Percentiles rank a stretch among this genome's conserved stretches.
These are phyloP conservation scores for Drosophila diplacantha DNA, from an alignment of 2,888 invertebrate species.

Conservation along the genomic window DNA sequence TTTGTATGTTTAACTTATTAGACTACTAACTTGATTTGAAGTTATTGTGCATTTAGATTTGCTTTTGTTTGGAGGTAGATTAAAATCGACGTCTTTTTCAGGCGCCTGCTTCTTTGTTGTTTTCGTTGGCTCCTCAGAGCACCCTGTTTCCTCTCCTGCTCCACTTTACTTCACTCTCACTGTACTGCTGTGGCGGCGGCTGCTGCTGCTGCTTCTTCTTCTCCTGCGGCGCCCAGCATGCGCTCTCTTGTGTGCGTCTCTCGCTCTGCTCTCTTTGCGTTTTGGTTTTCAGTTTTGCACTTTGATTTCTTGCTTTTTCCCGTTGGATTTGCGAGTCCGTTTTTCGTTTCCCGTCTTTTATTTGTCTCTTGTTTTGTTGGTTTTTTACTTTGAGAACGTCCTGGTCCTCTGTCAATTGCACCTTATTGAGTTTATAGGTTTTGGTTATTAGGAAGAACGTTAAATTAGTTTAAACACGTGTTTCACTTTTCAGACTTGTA, in stretches of 20 bases:
- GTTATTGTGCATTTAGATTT: conserved; percentile 36
- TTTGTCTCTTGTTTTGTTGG: conserved; percentile 25
- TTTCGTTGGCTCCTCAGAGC: conserved; percentile 12
- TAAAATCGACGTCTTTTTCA: conserved; percentile 24
- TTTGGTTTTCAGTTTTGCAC: conserved; percentile 40
- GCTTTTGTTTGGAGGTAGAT: conserved; percentile 56
- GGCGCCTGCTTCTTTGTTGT: conserved; percentile 26
- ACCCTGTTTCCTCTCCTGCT: conserved; percentile 16
- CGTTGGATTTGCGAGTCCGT: conserved; percentile 11
- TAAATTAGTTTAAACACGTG: conserved; percentile 55
- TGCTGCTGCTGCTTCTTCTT: conserved; percentile 17
- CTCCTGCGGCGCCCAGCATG: conserved; percentile 49
- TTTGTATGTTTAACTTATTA: background rate
- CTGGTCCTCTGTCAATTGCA: conserved; percentile 19
- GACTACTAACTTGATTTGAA: background rate
- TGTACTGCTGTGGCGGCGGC: conserved; percentile 8
- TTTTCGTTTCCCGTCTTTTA: background rate
- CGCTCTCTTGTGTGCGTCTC: conserved; percentile 39
- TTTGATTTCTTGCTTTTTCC: conserved; percentile 32
- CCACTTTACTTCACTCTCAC: conserved; percentile 30
- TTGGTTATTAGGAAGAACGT: background rate
- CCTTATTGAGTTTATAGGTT: conserved; percentile 1
- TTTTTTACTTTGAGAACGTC: conserved; percentile 50
- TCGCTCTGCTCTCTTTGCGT: conserved; percentile 30
- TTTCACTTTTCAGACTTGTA: conserved; percentile 41